A percentile compares a stretch with the other conserved stretches of the same genome.
These are phyloP conservation scores for Omphaloscelis lunosa DNA, from an alignment of 2,888 invertebrate genomes.

Conservation along the genomic window DNA sequence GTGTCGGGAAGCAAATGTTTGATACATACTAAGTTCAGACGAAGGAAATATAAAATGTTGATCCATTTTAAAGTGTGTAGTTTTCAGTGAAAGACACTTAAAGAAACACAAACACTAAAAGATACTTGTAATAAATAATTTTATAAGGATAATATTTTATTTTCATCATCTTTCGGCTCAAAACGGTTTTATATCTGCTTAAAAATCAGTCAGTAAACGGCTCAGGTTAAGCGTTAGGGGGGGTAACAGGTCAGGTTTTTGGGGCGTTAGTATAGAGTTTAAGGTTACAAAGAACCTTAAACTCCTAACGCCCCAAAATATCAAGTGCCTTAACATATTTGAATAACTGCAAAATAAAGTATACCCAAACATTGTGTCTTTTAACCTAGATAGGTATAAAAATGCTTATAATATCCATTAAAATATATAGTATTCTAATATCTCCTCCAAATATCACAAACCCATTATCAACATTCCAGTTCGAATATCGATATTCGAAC, in stretches of 20 bases:
- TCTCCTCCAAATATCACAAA: not conserved
- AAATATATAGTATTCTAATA: not conserved
- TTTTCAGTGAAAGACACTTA: not conserved
- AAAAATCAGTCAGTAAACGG: too few relatives aligned
- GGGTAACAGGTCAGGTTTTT: too few relatives aligned
- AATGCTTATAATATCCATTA: not conserved
- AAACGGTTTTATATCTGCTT: too few relatives aligned
- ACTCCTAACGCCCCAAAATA: not conserved
- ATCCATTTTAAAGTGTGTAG: not conserved
- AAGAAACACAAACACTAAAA: too few relatives aligned
- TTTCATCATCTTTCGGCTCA: too few relatives aligned
- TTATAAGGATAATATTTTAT: too few relatives aligned
- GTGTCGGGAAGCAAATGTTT: conserved; percentile 18
- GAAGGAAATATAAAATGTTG: not conserved
- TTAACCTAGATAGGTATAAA: not conserved
- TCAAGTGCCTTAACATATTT: not conserved
- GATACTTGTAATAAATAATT: not conserved
- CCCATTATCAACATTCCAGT: conserved; percentile 6
- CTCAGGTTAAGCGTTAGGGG: too few relatives aligned
- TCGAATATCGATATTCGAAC: too few relatives aligned
- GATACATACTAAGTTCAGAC: not conserved
- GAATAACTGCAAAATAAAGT: too few relatives aligned
- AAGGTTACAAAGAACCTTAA: not conserved
- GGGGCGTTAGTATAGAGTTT: too few relatives aligned
- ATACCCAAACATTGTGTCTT: too few relatives aligned